Evolutionary conservation across 2,888 invertebrate species (phyloP), one percentile per base, ranked within the genome.

Genomic region (Hyalella azteca): DNA sequence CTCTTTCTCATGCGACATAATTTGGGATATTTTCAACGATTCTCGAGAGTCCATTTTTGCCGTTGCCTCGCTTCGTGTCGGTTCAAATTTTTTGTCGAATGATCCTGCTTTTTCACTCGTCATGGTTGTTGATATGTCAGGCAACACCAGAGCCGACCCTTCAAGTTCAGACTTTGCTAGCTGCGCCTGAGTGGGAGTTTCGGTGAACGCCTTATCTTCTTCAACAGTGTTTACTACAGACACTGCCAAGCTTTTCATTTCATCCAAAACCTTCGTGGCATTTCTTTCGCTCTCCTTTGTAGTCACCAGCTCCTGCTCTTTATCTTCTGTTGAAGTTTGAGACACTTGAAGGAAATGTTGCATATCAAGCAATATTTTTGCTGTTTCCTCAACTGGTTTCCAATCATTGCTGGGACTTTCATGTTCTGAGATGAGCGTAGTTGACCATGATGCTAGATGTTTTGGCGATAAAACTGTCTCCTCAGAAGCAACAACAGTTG

Each of bases 241-340:
- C 9, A 66, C 66, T 36, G 66, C 32, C 66, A 66, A 66, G 36
- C 66, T 66, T 39, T 66, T 66, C 66, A 66, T 66, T 66, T 66
- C 66, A 36, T 66, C 66, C 1, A 66, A 19, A 36, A 36, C 36
- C 7, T 22, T 15, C 9, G 66, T 66, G 32, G 66, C 66, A 36
- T 39, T 66, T 13, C 11, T 22, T 36, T 66, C 66, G 19, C 36
- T 66, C 36, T 66, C 66, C 4, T 66, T 66, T 36, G n/a, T 4
- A 36, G 66, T 66, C 36, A 66, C 36, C 1, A 66, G 36, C 36
- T 66, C 66, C 19, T 66, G 32, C 36, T 66, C 66, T 22, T 66
- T 66, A 36, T 66, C 66, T 7, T 66, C 66, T 36, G 66, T 66
- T 7, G 36, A n/a, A 22, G 66, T 66, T 15, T 66, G 66, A 4